Evolutionary conservation across 1,140 invertebrate species (phyloP), one percentile per base, ranked within the genome.

Genomic region (Zophobas morio): DNA sequence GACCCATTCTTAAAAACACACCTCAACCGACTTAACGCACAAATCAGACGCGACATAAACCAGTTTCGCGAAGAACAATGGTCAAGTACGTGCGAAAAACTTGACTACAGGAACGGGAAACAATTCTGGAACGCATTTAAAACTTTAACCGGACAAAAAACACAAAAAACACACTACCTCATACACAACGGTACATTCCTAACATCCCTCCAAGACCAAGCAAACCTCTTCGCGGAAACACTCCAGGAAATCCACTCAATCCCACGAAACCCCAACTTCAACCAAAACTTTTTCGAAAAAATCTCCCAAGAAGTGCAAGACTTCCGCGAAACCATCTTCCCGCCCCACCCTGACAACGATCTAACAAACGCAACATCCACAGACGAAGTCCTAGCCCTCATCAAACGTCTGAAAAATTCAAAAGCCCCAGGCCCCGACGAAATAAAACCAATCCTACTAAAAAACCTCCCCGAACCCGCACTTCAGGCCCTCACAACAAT

Each of bases 401-500:
- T 46, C 3, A 46, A 8, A 46, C 42, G 8, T 4, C 42, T 46
- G 3, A 46, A 46, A 46, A 46, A 46, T 8, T 4, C 42, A 32
- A 78, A 78, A 75, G 0, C 53, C 4, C 54, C 72, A 6, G 76
- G 76, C 2, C n/a, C 20, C 6, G 76, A 78, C 37, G 40, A 39
- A n/a, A 78, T 75, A n/a, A 3, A 39, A 35, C 54, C 42, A 34
- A 75, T 63, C 20, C 3, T 66, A 4, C 33, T 79, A 4, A 79
- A 79, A 78, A 54, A 81, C 42, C 20, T 81, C 5, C 78, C 80
- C 2, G 49, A 42, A 35, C 78, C 78, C 42, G 56, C 70, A 46
- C 33, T 63, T 70, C 47, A 56, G 56, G 0, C 78, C 78, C 70
- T 53, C 78, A 35, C 20, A 36, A 5, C 49, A 81, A 32, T 60